These are phyloP conservation scores for Eupithecia dodoneata DNA, from an alignment of 2,888 invertebrate species.

Conservation along the genomic window DNA sequence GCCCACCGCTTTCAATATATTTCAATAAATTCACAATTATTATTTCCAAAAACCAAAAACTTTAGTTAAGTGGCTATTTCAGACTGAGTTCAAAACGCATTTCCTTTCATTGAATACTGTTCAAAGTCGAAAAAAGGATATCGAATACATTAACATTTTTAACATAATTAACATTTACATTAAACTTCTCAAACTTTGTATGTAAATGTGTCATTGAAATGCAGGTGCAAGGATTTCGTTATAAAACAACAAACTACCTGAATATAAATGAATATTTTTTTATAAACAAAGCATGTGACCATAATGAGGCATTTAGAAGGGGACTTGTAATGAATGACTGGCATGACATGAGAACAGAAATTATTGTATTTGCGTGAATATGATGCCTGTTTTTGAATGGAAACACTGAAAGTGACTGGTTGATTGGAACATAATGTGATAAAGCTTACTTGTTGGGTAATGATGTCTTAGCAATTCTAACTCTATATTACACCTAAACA, in stretches of 20 bases:
- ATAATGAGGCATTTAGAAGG: background rate
- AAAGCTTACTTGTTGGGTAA: background rate
- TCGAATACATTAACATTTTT: constrained; percentile 76
- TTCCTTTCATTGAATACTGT: constrained; percentile 59
- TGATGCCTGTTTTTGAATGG: background rate
- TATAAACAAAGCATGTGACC: background rate
- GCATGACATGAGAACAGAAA: background rate
- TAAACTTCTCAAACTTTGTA: constrained; percentile 72
- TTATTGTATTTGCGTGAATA: background rate
- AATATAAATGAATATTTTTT: background rate
- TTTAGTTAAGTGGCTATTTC: background rate
- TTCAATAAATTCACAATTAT: constrained; percentile 6
- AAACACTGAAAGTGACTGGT: background rate
- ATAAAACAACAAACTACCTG: constrained; percentile 13
- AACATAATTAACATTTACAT: constrained; percentile 73
- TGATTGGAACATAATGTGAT: background rate
- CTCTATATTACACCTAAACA: no score
- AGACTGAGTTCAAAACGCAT: constrained; percentile 38
- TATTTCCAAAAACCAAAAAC: background rate
- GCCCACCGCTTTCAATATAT: background rate
- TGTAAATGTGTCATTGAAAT: constrained; percentile 72
- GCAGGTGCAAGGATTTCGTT: constrained; percentile 54
- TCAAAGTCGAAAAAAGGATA: constrained; percentile 68
- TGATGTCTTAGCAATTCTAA: background rate
- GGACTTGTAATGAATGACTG: background rate